Base-by-base conservation (phyloP, 23 tunicate species). In the Ascidia mentula region DNA sequence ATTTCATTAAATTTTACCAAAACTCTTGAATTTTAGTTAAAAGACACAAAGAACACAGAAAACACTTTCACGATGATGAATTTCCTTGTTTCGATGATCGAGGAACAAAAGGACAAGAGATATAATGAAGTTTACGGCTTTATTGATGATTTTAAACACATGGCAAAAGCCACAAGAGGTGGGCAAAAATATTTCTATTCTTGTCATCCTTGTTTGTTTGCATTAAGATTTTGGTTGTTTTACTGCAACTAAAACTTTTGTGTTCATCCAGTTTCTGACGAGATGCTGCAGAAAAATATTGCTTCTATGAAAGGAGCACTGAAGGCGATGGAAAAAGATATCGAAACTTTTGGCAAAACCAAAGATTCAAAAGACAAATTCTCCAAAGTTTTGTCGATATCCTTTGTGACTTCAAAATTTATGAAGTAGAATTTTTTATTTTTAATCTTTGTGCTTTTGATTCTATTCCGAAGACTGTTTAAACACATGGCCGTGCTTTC, bases 1-100 rank as follows among this genome's bases (percentile, higher is more conserved):
- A n/a, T n/a, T n/a, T n/a, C n/a, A n/a, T n/a, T n/a, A n/a, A n/a
- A n/a, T n/a, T n/a, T n/a, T n/a, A n/a, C n/a, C n/a, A n/a, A n/a
- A n/a, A 53, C 7, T 6, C 2, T 53, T 53, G 7, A 4, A 31
- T 36, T 80, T 45, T 26, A 92, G 97, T 81, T 92, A 61, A 92
- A 92, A 92, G 99, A 95, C 77, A 89, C 99, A 38, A 95, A 95
- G 65, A 73, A 89, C 85, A 82, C 96, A 12, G 96, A 90, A 15
- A 95, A 95, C 82, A 85, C 89, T 39, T 73, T 81, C 40, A 90
- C 86, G 32, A 85, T 89, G 85, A 42, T 95, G 65, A 85, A 91
- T 72, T 95, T 95, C 76, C 84, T 95, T 26, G 99, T 92, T 18
- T 72, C 61, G 17, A 73, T 87, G 69, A 86, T 95, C 15, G 99